A percentile compares a stretch with the other conserved stretches of the same genome.
These are phyloP conservation scores for Yponomeuta malinellus DNA, from an alignment of 2,888 invertebrate genomes.

Conservation along the genomic window DNA sequence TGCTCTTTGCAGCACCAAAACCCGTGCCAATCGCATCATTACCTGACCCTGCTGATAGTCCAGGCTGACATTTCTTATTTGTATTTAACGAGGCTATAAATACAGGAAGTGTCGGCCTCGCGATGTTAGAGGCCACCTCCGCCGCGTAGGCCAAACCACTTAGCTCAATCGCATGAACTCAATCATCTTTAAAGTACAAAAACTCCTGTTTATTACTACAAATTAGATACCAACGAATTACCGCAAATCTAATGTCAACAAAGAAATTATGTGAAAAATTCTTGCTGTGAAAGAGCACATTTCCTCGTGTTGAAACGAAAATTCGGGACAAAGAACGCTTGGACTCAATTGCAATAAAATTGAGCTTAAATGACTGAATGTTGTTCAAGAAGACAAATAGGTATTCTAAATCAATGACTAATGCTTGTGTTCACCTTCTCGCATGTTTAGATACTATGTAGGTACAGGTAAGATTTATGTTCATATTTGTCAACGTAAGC, in stretches of 20 bases:
- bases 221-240: neutral
- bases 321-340: neutral
- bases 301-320: neutral
- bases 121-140: constrained; percentile 38
- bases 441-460: neutral
- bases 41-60: neutral
- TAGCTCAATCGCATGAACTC: constrained; percentile 38
- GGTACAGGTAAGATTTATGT: constrained; percentile 1
- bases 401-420: neutral
- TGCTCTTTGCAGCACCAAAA: too few relatives aligned
- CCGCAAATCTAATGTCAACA: neutral
- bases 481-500: constrained; percentile 1
- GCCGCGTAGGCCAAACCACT: constrained; percentile 32
- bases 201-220: constrained; percentile 24
- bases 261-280: constrained; percentile 2
- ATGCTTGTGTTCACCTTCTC: neutral
- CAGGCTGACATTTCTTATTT: constrained; percentile 3
- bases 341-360: neutral
- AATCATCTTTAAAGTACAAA: constrained; percentile 29
- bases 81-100: constrained; percentile 14
- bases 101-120: constrained; percentile 58
- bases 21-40: neutral
- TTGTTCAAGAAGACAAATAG: too few relatives aligned
- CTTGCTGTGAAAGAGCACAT: neutral
- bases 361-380: neutral